Evolutionary conservation across 2,888 invertebrate genomes (phyloP).

Genomic region (Pasiphila rectangulata): DNA sequence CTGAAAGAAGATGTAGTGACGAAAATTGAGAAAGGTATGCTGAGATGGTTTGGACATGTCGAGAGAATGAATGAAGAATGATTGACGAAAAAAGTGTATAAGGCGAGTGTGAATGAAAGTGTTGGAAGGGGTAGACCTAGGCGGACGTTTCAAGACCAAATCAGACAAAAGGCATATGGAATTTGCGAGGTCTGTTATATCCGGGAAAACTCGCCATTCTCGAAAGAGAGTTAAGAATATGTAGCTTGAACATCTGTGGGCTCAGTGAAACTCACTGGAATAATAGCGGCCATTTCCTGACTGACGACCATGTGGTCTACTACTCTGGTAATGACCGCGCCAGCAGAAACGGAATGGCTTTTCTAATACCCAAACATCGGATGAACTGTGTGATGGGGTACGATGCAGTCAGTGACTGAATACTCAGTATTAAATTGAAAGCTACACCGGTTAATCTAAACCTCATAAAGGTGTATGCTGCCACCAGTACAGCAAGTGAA

Average conservation of each 20-base stretch:
- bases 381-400: neutral
- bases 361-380: neutral
- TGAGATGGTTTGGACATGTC: too few relatives aligned
- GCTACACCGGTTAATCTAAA: neutral
- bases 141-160: too few relatives aligned
- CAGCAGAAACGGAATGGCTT: neutral
- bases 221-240: neutral
- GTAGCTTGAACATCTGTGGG: neutral
- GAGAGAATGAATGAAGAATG: too few relatives aligned
- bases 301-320: neutral
- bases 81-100: too few relatives aligned
- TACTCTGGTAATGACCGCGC: neutral
- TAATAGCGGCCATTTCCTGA: neutral
- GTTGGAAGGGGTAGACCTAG: too few relatives aligned
- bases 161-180: neutral
- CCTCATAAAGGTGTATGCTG: neutral
- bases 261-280: neutral
- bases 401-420: neutral
- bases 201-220: neutral
- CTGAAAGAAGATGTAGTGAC: too few relatives aligned
- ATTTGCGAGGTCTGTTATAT: neutral
- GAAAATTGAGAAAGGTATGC: too few relatives aligned
- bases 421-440: neutral
- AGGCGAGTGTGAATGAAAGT: too few relatives aligned
- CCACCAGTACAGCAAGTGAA: neutral